phyloP scores from a whole-genome alignment of 2,888 invertebrate species.

The Falcaria lacertinaria region DNA sequence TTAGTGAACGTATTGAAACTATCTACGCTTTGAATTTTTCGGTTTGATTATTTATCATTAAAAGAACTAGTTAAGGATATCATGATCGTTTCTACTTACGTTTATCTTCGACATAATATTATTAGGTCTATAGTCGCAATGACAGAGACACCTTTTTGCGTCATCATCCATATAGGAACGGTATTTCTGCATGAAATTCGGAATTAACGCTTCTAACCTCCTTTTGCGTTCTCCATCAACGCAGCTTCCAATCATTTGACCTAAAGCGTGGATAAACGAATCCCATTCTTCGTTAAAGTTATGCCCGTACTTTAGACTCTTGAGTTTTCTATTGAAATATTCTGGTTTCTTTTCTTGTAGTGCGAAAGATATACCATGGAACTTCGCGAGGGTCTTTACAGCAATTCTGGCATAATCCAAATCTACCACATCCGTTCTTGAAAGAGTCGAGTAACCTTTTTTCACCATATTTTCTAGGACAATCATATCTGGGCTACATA shows the following conservation, averaged over 20 bases:
- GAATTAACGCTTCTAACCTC: slow-evolving; percentile 21
- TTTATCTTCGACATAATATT: not conserved
- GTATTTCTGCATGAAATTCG: slow-evolving; percentile 20
- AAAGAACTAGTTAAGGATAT: too few relatives aligned
- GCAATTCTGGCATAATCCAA: slow-evolving; percentile 35
- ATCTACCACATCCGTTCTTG: slow-evolving; percentile 32
- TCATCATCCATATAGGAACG: slow-evolving; percentile 19
- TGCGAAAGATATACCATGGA: slow-evolving; percentile 41
- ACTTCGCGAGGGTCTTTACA: slow-evolving; percentile 39
- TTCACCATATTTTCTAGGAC: not conserved
- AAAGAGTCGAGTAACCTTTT: slow-evolving; percentile 12
- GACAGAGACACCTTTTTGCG: slow-evolving; percentile 1
- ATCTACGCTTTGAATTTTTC: too few relatives aligned
- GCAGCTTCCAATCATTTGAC: slow-evolving; percentile 15
- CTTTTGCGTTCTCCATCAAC: slow-evolving; percentile 20
- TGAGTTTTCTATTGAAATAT: slow-evolving; percentile 33
- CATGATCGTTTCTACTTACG: not conserved
- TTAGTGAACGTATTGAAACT: too few relatives aligned
- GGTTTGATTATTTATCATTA: too few relatives aligned
- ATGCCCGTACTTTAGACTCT: slow-evolving; percentile 18
- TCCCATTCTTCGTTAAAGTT: slow-evolving; percentile 19
- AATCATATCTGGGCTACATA: not conserved
- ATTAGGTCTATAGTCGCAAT: not conserved
- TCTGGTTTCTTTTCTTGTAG: slow-evolving; percentile 31
- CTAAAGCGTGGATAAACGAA: slow-evolving; percentile 21